Base-by-base conservation (phyloP, 2,888 invertebrate species). In the Zootermopsis nevadensis region DNA sequence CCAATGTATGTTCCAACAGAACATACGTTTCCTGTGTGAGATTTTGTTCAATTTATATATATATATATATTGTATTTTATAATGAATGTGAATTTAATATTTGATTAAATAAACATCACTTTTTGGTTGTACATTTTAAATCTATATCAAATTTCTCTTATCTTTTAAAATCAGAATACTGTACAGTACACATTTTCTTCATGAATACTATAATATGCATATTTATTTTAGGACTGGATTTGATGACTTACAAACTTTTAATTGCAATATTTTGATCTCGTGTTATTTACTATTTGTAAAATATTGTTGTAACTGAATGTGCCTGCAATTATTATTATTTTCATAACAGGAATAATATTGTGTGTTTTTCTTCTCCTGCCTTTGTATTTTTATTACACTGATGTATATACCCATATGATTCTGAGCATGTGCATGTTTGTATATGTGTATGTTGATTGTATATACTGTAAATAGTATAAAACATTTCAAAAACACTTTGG, bases 271-370 rank as follows among this genome's bases (percentile, higher is more conserved):
- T 67, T 67, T 67, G 67, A 69, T 69, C 69, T 69, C 38, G 10
- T 74, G 35, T n/a, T 24, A 4, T 74, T 38, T 74, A n/a, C 35
- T 74, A 6, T 72, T 24, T 74, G 38, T 24, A 38, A 74, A 74
- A 38, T 38, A 24, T 74, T 38, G 24, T 74, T 38, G 74, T 74
- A 42, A 74, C 74, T 74, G n/a, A 24, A 38, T 74, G 74, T 74
- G 42, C 74, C 74, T 74, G 38, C 74, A 74, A 74, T 74, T 38
- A 74, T 42, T 74, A 72, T 74, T 74, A 74, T 38, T 42, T 74
- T 74, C 22, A 74, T 2, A 74, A 69, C 33, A 69, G 27, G 3
- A 48, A 60, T 10, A 69, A 69, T 42, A n/a, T n/a, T 74, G 38
- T 38, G 6, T 74, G 38, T 74, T 74, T 38, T 74, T 74, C 74